Evolutionary conservation across 2,113 vertebrate genomes (phyloP), one percentile per base, ranked within the genome.

Genomic region (Calidris pygmaea): DNA sequence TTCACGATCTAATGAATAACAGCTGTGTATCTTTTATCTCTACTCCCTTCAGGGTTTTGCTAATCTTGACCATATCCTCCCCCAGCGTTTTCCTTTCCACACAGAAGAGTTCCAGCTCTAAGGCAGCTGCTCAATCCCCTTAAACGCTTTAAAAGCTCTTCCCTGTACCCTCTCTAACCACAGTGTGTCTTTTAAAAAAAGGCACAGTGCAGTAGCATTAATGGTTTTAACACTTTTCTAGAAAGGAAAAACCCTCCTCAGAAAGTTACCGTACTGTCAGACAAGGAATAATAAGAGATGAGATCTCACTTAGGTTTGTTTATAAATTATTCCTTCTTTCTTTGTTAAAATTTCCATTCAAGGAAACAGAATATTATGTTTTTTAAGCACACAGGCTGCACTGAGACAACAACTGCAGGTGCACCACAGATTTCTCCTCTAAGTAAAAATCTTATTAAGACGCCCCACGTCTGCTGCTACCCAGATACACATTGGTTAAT

Each of bases 121-220:
- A 55, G 30, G 56, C 22, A 78, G 56, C 24, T 55, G 19, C 34
- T 70, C 26, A 14, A 19, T 43, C 18, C 19, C 41, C 34, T 74
- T 32, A 29, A 50, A 73, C 0, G 2, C 35, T 83, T 47, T 1
- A 47, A 41, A 23, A 1, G 2, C 20, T 60, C 35, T 30, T 78
- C n/a, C n/a, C 58, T 35, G 17, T 10, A 47, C 15, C 62, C 85
- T 23, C 72, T 39, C 34, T 47, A 71, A 50, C 47, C n/a, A 45
- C 12, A 7, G 5, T 34, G 34, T 0, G 2, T 16, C 29, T 34
- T 83, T 67, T 29, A 35, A 60, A 77, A 62, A 16, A 43, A 37
- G 14, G 52, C 47, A 32, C 14, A 32, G 10, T 15, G 27, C 72
- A 76, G 22, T 3, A 14, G 23, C 23, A 62, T 88, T 80, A 56